These are phyloP conservation scores for Halcyon smyrnensis DNA, from an alignment of 2,797 vertebrate species.

Conservation along the genomic window DNA sequence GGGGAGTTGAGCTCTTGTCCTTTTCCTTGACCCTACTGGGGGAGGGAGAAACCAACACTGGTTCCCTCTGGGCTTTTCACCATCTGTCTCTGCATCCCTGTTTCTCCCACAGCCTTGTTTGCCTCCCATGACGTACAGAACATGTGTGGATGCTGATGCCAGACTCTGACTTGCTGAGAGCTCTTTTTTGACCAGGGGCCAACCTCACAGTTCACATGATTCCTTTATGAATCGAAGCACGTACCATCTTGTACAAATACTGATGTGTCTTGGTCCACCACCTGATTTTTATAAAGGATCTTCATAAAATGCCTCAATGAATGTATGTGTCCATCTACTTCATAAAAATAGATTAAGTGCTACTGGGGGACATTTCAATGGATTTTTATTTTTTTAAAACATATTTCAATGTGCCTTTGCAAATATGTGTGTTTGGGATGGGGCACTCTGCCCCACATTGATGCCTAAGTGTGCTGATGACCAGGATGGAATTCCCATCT, in stretches of 20 bases:
- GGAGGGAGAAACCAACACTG: neutral
- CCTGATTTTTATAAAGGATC: neutral
- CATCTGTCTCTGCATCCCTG: neutral
- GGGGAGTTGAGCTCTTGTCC: neutral
- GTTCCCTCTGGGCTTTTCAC: neutral
- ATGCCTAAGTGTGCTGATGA: neutral
- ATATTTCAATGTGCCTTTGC: neutral
- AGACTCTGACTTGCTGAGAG: neutral
- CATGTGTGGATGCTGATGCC: neutral
- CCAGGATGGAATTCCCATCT: neutral
- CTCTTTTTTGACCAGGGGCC: neutral
- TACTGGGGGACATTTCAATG: neutral
- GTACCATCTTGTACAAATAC: neutral
- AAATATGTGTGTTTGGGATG: neutral
- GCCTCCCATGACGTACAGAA: neutral
- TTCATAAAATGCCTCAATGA: neutral
- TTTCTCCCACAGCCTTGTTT: neutral
- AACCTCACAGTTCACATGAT: neutral
- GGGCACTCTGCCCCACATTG: neutral
- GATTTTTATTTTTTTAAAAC: neutral
- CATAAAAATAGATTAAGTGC: accelerated
- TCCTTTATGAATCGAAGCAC: neutral
- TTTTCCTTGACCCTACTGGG: neutral
- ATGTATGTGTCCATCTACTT: neutral
- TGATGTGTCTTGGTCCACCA: neutral